Base-by-base conservation (phyloP, 2,113 vertebrate genomes). In the Myxocyprinus asiaticus region DNA sequence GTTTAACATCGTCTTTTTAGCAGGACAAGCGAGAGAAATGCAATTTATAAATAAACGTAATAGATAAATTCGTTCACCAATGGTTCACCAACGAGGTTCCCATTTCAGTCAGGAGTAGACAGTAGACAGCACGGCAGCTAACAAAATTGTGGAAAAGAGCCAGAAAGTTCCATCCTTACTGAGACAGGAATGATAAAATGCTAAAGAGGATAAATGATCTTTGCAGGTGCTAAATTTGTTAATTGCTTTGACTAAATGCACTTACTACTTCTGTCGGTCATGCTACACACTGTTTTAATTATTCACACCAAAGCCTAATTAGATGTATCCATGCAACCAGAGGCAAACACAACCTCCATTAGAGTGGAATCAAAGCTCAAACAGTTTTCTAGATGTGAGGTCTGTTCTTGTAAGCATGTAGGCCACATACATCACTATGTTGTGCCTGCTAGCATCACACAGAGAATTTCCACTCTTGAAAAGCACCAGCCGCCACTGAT, bases 291-390 rank as follows among this genome's bases (percentile, higher is more conserved):
- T 80, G 79, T 91, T 91, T 91, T 91, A 92, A 93, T 93, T 89
- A 92, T 86, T 88, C 75, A 82, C 87, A 87, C 86, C 85, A 86
- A 87, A 86, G 86, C 85, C 89, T 93, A 93, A 92, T 94, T 92
- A 92, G 91, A 86, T 87, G 67, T 87, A 91, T 92, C 89, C 88
- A 84, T 88, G 87, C 82, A 88, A 91, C 92, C 87, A 88, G 90
- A 88, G 90, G 91, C 92, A 85, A 90, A 86, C 86, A 78, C 84
- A 76, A 84, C 87, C 83, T 87, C 90, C 91, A 92, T 93, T 92
- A 94, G 86, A 87, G 81, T 79, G 22, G 67, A 90, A 91, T 92
- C 89, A 91, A 90, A 90, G 89, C 85, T 86, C 50, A 72, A 82
- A 83, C 79, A 85, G 80, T 84, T 80, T 68, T 76, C 61, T 79